Conservation (phyloP, 2,888 invertebrate species). For the Xanthia togata region DNA sequence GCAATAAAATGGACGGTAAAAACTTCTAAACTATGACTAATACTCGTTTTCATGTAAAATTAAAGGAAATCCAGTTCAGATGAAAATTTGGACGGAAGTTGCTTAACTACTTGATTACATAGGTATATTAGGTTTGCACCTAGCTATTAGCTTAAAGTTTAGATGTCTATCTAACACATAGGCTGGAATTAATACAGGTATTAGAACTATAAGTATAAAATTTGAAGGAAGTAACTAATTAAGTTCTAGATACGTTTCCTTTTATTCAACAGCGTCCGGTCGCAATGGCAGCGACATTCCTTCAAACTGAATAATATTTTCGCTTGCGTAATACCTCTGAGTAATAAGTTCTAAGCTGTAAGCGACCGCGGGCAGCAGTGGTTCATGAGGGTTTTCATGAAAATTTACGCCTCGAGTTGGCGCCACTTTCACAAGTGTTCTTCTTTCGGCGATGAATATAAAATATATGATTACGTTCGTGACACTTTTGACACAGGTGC, state of each 20-base stretch:
- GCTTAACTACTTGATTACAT: neutral
- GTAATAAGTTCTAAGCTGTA: constrained; percentile 18
- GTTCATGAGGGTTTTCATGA: too few species aligned
- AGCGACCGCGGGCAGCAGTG: neutral
- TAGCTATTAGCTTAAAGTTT: constrained; percentile 14
- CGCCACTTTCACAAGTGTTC: too few species aligned
- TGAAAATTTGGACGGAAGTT: constrained; percentile 22
- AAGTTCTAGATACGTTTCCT: constrained; percentile 59
- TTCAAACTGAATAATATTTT: constrained; percentile 73
- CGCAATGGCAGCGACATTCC: constrained; percentile 58
- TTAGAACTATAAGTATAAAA: constrained; percentile 17
- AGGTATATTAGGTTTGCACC: neutral
- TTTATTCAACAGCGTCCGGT: constrained; percentile 62
- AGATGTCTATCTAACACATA: neutral
- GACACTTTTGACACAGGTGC: too few species aligned
- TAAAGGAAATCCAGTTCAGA: constrained; percentile 34
- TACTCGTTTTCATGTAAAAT: constrained; percentile 48
- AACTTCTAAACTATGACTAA: neutral
- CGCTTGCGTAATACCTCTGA: constrained; percentile 63
- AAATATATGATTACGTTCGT: too few species aligned
- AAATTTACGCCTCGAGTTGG: too few species aligned
- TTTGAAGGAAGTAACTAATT: constrained; percentile 59
- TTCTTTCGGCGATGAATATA: too few species aligned
- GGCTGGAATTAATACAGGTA: neutral
- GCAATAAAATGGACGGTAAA: constrained; percentile 14